Percentiles rank a stretch among this genome's conserved stretches.
phyloP scores from a whole-genome alignment of 2,797 vertebrate genomes.

The Cossypha caffra region DNA sequence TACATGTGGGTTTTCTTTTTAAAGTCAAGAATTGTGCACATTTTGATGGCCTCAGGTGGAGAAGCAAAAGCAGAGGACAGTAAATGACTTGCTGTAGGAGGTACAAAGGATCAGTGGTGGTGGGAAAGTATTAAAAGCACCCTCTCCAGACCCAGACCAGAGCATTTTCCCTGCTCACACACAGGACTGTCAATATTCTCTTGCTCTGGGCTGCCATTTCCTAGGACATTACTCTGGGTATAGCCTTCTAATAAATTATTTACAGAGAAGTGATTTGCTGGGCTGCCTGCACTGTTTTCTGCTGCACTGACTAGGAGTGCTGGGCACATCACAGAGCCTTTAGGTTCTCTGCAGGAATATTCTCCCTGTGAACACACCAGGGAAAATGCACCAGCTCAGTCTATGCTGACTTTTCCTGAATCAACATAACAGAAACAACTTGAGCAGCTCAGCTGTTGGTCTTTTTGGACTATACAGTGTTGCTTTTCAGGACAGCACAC shows the following conservation, averaged over 20 bases:
- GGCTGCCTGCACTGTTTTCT: not conserved
- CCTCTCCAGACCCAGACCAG: accelerated
- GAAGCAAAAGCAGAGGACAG: not conserved
- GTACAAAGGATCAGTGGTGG: not conserved
- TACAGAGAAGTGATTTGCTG: not conserved
- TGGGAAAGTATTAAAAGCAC: not conserved
- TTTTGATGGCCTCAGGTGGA: not conserved
- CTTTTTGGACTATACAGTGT: accelerated
- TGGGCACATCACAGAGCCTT: accelerated
- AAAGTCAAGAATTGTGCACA: not conserved
- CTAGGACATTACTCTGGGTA: not conserved
- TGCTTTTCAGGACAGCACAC: not conserved
- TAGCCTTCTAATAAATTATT: slow-evolving; percentile 11
- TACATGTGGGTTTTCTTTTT: not conserved
- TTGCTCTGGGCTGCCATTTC: not conserved
- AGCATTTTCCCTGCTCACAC: not conserved
- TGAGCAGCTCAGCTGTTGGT: not conserved
- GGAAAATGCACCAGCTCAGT: not conserved
- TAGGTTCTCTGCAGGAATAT: not conserved
- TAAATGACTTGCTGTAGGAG: not conserved
- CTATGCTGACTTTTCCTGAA: accelerated
- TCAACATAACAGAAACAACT: not conserved
- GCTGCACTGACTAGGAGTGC: not conserved
- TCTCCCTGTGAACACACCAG: not conserved
- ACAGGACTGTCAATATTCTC: not conserved